phyloP scores from a whole-genome alignment of 2,888 invertebrate species.

The Andrena flavipes region DNA sequence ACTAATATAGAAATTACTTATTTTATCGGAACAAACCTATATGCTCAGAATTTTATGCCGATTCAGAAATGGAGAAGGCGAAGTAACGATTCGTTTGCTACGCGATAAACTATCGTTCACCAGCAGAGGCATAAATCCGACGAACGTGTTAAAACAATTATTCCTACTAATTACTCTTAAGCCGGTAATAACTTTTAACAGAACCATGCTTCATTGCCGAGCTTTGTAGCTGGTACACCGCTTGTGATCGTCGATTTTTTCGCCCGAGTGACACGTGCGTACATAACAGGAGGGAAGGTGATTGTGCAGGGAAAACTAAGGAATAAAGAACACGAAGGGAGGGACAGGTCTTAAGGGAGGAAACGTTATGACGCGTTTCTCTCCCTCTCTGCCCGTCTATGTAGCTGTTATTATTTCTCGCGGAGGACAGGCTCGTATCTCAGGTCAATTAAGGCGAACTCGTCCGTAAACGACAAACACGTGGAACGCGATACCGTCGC shows the following conservation, averaged over 20 bases:
- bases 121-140: conserved; percentile 40
- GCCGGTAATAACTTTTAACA: conserved; percentile 56
- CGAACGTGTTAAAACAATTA: conserved; percentile 60
- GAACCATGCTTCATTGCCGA: conserved; percentile 53
- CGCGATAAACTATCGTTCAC: conserved; percentile 11
- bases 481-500: conserved; percentile 72
- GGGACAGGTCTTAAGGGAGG: background rate
- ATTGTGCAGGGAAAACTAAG: background rate
- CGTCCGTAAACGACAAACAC: conserved; percentile 84
- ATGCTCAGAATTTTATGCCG: no score
- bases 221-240: background rate
- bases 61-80: background rate
- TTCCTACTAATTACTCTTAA: conserved; percentile 61
- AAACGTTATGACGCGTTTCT: conserved; percentile 29
- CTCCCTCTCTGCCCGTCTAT: conserved; percentile 26
- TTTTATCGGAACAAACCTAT: no score
- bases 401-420: conserved; percentile 73
- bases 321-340: background rate
- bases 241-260: background rate
- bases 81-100: conserved; percentile 6
- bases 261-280: no score
- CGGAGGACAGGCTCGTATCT: conserved; percentile 81
- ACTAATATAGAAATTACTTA: no score
- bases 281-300: background rate
- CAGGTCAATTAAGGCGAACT: conserved; percentile 84